phyloP scores from a whole-genome alignment of 2,113 vertebrate genomes.

The Vanacampus margaritifer region DNA sequence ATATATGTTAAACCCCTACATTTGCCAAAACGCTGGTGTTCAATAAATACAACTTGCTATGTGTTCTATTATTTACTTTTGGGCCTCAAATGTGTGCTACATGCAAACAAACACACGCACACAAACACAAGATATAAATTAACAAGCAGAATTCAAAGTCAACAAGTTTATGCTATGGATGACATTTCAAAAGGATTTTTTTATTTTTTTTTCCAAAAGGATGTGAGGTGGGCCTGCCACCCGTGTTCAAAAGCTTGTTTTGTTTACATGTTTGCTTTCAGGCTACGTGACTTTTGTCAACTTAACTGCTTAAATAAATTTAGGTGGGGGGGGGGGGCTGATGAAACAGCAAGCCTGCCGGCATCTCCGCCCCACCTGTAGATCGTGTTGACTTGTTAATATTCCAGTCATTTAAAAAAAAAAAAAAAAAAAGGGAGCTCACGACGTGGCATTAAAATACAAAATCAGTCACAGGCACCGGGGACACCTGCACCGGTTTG shows the following conservation, averaged over 20 bases:
- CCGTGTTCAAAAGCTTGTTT: slow-evolving; percentile 57
- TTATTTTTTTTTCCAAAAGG: slow-evolving; percentile 38
- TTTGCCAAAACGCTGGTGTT: slow-evolving; percentile 71
- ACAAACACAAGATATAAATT: slow-evolving; percentile 7
- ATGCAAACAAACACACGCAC: slow-evolving; percentile 10
- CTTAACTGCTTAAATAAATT: slow-evolving; percentile 58
- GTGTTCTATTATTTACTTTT: slow-evolving; percentile 71
- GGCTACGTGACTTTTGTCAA: slow-evolving; percentile 55
- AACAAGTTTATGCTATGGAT: slow-evolving; percentile 36
- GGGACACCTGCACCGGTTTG: slow-evolving; percentile 37
- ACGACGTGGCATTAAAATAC: slow-evolving; percentile 21
- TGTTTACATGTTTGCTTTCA: slow-evolving; percentile 37
- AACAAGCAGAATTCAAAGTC: slow-evolving; percentile 33
- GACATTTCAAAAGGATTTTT: slow-evolving; percentile 38
- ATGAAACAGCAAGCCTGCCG: slow-evolving; percentile 49
- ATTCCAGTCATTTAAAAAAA: slow-evolving; percentile 59
- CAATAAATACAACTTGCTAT: slow-evolving; percentile 79
- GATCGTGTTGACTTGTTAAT: slow-evolving; percentile 54
- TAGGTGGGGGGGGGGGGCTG: too few relatives aligned
- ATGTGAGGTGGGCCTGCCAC: slow-evolving; percentile 21
- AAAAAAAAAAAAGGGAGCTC: slow-evolving; percentile 50
- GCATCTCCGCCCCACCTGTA: slow-evolving; percentile 50
- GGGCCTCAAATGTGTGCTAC: slow-evolving; percentile 18
- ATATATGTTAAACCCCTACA: slow-evolving; percentile 76
- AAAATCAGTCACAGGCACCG: slow-evolving; percentile 52